These are phyloP conservation scores for Corythornis vintsioides DNA, from an alignment of 2,113 vertebrate genomes.

Conservation along the genomic window DNA sequence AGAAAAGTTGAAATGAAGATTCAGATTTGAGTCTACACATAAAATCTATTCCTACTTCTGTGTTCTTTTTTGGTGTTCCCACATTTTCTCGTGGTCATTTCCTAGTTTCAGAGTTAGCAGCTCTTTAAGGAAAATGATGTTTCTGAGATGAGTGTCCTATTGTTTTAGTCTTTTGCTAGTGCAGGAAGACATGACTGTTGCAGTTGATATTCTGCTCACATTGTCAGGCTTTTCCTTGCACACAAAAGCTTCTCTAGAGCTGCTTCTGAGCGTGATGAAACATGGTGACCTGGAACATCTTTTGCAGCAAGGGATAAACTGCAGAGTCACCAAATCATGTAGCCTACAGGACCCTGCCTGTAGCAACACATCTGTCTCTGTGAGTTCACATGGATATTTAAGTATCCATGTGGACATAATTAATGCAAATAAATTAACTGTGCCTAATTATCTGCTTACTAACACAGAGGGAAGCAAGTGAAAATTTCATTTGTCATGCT, in stretches of 20 bases:
- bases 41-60: too few species aligned
- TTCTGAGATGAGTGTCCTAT: not conserved
- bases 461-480: not conserved
- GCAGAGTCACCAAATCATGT: constrained; percentile 6
- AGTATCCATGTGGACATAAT: not conserved
- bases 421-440: constrained; percentile 23
- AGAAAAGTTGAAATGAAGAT: too few species aligned
- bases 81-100: not conserved
- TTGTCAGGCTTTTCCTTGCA: not conserved
- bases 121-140: not conserved
- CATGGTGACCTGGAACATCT: not conserved
- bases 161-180: not conserved
- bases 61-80: too few species aligned
- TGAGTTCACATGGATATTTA: not conserved
- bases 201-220: constrained; percentile 12
- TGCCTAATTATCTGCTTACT: not conserved
- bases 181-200: not conserved
- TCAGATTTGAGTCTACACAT: too few species aligned
- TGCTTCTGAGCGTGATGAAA: not conserved
- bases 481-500: not conserved
- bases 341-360: not conserved
- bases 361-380: not conserved
- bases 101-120: not conserved
- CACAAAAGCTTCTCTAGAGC: not conserved
- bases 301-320: constrained; percentile 19